Percentiles rank a stretch among this genome's conserved stretches.
Evolutionary conservation across 1,140 invertebrate genomes (phyloP).

Genomic region (Wasmannia auropunctata): DNA sequence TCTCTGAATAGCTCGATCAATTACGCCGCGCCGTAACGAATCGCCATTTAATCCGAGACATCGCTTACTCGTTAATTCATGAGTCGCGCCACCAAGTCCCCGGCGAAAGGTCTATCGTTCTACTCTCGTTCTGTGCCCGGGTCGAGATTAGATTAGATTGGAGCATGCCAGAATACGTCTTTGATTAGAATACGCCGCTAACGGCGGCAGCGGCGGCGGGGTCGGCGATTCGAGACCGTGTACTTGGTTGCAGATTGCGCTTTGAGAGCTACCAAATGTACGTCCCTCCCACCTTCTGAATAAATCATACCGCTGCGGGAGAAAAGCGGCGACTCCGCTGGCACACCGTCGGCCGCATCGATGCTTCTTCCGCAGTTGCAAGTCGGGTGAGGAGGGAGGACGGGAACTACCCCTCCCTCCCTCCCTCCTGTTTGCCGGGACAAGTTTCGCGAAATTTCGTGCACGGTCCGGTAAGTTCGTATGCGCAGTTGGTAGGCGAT

Average conservation of each 20-base stretch:
- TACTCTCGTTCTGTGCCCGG: background rate
- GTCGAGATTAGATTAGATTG: constrained; percentile 32
- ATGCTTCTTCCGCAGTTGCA: constrained; percentile 13
- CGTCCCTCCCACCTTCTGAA: constrained; percentile 34
- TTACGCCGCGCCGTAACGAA: constrained; percentile 10
- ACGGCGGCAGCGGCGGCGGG: too few species aligned
- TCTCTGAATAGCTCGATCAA: constrained; percentile 27
- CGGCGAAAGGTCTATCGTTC: constrained; percentile 21
- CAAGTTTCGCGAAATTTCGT: constrained; percentile 48
- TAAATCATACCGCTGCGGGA: constrained; percentile 42
- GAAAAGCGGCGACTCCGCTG: constrained; percentile 22
- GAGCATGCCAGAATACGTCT: constrained; percentile 33
- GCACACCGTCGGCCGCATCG: background rate
- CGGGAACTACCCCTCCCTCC: too few species aligned
- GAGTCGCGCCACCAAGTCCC: background rate
- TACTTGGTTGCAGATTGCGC: constrained; percentile 19
- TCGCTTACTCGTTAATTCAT: constrained; percentile 38
- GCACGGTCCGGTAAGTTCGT: constrained; percentile 39
- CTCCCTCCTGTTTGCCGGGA: background rate
- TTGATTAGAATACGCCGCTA: constrained; percentile 45
- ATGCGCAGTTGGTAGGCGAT: background rate
- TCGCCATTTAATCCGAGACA: constrained; percentile 34
- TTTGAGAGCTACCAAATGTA: constrained; percentile 34
- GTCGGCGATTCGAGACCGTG: constrained; percentile 4
- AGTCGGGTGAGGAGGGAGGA: background rate